These are phyloP conservation scores for Heliconius ismenius DNA, from an alignment of 2,888 invertebrate species.

Conservation along the genomic window DNA sequence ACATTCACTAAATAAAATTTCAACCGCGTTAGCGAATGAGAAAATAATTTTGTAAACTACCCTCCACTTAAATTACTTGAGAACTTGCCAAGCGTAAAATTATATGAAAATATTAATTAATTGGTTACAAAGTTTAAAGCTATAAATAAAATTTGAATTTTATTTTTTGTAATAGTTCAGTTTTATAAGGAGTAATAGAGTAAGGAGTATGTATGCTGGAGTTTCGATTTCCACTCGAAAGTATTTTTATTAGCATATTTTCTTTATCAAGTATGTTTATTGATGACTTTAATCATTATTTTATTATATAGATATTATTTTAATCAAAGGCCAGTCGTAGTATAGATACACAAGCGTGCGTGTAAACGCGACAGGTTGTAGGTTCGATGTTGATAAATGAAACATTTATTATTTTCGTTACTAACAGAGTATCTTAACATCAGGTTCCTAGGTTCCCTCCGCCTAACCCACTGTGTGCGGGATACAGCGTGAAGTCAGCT, in stretches of 20 bases:
- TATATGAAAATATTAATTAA: conserved; percentile 14
- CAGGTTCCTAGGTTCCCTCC: background rate
- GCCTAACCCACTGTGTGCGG: background rate
- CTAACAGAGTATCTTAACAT: background rate
- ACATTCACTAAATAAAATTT: background rate
- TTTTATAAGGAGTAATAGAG: too few relatives aligned
- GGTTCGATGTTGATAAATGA: background rate
- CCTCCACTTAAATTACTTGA: conserved; percentile 12
- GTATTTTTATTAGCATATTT: background rate
- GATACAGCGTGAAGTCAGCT: background rate
- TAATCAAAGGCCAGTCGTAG: background rate
- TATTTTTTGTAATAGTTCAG: background rate
- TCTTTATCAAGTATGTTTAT: too few relatives aligned
- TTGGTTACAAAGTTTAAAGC: background rate
- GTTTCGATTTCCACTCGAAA: background rate
- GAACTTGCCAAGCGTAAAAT: conserved; percentile 25
- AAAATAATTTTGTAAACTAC: conserved; percentile 11
- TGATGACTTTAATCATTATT: background rate
- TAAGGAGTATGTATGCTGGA: too few relatives aligned
- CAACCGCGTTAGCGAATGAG: background rate
- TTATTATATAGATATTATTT: background rate
- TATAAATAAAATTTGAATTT: background rate
- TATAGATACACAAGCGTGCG: background rate
- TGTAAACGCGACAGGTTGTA: background rate
- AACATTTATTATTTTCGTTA: background rate